Base-by-base conservation (phyloP, 2,888 invertebrate species). In the Gortyna flavago region DNA sequence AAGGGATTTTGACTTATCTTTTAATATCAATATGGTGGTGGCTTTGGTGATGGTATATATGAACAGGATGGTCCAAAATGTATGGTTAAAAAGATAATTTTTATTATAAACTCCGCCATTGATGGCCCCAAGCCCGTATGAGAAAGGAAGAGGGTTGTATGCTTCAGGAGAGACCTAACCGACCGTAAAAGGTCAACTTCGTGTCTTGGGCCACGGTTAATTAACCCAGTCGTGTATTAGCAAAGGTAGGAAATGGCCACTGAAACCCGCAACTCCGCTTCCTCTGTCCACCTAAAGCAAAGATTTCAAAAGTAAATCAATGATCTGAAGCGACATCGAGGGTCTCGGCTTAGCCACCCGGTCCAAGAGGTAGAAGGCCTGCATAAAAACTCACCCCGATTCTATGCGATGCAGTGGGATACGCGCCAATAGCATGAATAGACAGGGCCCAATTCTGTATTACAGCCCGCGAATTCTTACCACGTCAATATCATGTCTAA, bases 301-400 rank as follows among this genome's bases (percentile, higher is more conserved):
- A n/a, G n/a, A n/a, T n/a, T n/a, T n/a, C n/a, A n/a, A n/a, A n/a
- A n/a, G n/a, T n/a, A n/a, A n/a, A n/a, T n/a, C n/a, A n/a, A n/a
- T n/a, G n/a, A n/a, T n/a, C n/a, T 29, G 7, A 59, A n/a, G n/a
- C 25, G 8, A 57, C 29, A 71, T 57, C 62, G 72, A 67, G 67
- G 41, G 54, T 21, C n/a, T 72, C 41, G 78, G 68, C 62, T 70
- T 73, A 18, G 7, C 7, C 16, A 11, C 57, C 57, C 57, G 25
- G 57, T 9, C 13, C 59, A 59, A 29, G 59, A 59, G 75, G 80
- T 51, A 81, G 81, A 84, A 72, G 77, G 64, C 83, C 72, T 86
- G 78, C 44, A 18, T 84, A 85, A 86, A 84, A 75, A 79, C 18
- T 51, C 29, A 85, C 80, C 83, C 83, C 32, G 86, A 85, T 76